These are phyloP conservation scores for Druceiella hillmani DNA, from an alignment of 2,888 invertebrate species.

Conservation along the genomic window DNA sequence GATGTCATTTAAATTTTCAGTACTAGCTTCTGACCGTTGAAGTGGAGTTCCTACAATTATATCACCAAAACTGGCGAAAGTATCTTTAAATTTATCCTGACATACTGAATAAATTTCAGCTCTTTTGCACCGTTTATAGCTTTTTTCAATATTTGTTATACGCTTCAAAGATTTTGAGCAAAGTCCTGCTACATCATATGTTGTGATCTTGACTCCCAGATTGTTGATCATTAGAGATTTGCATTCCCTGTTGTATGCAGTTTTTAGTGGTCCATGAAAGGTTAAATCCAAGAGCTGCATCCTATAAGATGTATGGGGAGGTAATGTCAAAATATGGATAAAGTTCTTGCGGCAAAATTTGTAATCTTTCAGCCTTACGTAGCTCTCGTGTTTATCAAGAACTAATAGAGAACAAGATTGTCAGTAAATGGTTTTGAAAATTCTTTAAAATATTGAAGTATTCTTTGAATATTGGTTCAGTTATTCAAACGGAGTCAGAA, in stretches of 20 bases:
- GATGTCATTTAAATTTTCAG: too few species aligned
- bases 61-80: slow-evolving; percentile 13
- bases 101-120: slow-evolving; percentile 19
- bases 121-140: slow-evolving; percentile 13
- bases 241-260: slow-evolving; percentile 21
- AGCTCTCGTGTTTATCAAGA: slow-evolving; percentile 15
- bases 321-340: too few species aligned
- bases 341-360: slow-evolving; percentile 16
- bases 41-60: too few species aligned
- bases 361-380: slow-evolving; percentile 17
- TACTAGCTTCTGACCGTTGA: too few species aligned
- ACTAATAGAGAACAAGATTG: slow-evolving; percentile 23
- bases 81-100: slow-evolving; percentile 14
- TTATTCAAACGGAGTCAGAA: slow-evolving; percentile 6
- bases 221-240: slow-evolving; percentile 17
- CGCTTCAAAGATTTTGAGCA: slow-evolving; percentile 18
- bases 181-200: slow-evolving; percentile 17
- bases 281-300: slow-evolving; percentile 24
- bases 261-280: slow-evolving; percentile 23
- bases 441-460: too few species aligned
- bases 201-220: slow-evolving; percentile 16
- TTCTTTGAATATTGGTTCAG: background rate
- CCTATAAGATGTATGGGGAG: slow-evolving; percentile 15
- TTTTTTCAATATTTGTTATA: slow-evolving; percentile 15
- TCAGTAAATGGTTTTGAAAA: slow-evolving; percentile 17